These are phyloP conservation scores for Platorchestia sp. DNA, from an alignment of 1,140 invertebrate species.

Conservation along the genomic window DNA sequence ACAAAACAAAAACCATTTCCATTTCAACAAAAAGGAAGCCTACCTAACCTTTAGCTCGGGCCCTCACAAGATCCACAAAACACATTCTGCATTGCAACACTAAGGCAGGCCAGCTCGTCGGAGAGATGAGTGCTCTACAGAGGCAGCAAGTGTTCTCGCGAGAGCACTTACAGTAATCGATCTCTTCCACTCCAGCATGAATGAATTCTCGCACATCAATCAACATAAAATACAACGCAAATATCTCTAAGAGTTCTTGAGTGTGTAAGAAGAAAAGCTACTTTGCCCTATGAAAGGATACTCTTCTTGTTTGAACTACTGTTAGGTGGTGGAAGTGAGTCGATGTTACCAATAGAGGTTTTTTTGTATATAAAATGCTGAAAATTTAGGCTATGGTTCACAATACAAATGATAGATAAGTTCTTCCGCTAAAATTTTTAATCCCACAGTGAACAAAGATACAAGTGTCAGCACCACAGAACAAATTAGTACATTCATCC, in stretches of 20 bases:
- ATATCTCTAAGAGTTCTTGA: not conserved
- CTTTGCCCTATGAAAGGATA: not conserved
- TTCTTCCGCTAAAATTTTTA: not conserved
- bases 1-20: no score
- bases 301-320: not conserved
- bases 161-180: not conserved
- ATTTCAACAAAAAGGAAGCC: no score
- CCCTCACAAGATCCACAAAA: no score
- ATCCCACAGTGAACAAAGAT: not conserved
- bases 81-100: no score
- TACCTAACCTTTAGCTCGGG: no score
- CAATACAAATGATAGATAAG: not conserved
- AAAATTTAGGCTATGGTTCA: not conserved
- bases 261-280: not conserved
- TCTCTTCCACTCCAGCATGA: not conserved
- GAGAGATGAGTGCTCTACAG: not conserved
- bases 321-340: not conserved
- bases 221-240: not conserved
- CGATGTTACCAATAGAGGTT: no score
- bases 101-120: no score
- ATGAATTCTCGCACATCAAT: not conserved
- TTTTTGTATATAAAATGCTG: not conserved
- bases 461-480: not conserved
- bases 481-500: not conserved
- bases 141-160: not conserved